A percentile compares a stretch with the other conserved stretches of the same genome.
Evolutionary conservation across 1,140 invertebrate genomes (phyloP).

Genomic region (Bombus ignitus): DNA sequence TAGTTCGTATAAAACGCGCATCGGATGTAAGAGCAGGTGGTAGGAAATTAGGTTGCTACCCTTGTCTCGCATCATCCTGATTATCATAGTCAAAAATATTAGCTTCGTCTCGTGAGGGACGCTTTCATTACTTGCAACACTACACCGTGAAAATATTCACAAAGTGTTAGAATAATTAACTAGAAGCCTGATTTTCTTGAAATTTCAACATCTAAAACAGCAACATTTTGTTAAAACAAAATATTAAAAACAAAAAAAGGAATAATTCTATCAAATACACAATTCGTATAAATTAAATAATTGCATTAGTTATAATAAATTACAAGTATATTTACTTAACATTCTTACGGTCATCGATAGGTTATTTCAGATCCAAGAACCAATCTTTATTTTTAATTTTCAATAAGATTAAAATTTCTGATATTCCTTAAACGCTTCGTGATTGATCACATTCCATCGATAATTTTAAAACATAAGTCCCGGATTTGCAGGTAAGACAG

Average conservation of each 20-base stretch:
- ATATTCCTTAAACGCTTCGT: neutral
- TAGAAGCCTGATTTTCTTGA: neutral
- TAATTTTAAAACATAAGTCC: no score
- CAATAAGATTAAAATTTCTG: neutral
- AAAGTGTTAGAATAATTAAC: neutral
- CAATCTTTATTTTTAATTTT: neutral
- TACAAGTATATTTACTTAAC: neutral
- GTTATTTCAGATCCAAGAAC: neutral
- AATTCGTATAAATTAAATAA: neutral
- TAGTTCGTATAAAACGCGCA: conserved; percentile 55
- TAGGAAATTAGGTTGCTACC: conserved; percentile 60
- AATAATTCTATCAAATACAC: neutral
- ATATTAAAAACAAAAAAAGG: neutral
- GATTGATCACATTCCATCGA: no score
- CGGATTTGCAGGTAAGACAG: no score
- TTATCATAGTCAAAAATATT: conserved; percentile 59
- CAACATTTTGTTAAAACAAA: neutral
- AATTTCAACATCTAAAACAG: neutral
- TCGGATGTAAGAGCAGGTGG: conserved; percentile 49
- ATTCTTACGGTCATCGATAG: neutral
- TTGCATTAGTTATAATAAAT: neutral
- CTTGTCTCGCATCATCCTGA: conserved; percentile 47
- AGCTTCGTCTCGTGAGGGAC: conserved; percentile 23
- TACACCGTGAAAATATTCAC: conserved; percentile 21
- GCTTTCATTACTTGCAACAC: conserved; percentile 46